Evolutionary conservation across 2,888 invertebrate species (phyloP).

Genomic region (Caradrina clavipalpis): DNA sequence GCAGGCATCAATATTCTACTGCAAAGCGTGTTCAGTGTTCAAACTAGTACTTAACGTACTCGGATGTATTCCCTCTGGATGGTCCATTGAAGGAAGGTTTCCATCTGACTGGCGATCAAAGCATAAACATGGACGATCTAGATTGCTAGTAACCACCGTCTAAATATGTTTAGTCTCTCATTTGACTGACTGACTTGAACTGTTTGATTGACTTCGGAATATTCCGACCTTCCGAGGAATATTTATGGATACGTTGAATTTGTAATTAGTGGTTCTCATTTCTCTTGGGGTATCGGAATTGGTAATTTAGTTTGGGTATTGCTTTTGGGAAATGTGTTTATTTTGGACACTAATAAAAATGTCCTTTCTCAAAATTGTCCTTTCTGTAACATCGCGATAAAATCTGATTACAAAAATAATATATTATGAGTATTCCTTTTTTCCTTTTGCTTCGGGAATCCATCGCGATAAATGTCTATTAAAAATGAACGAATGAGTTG

Average conservation of each 20-base stretch:
- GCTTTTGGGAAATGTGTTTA: conserved; percentile 1
- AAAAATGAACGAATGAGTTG: conserved; percentile 12
- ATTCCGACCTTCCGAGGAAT: conserved; percentile 16
- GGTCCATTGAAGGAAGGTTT: conserved; percentile 63
- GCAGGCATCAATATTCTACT: conserved; percentile 19
- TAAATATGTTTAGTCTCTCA: conserved; percentile 50
- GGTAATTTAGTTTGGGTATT: conserved; percentile 28
- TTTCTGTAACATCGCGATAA: not conserved
- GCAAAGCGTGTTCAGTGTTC: conserved; percentile 27
- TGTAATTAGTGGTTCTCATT: conserved; percentile 33
- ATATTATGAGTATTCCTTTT: not conserved
- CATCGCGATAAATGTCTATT: too few species aligned
- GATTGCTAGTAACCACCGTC: conserved; percentile 23
- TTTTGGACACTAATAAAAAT: not conserved
- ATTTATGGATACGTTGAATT: conserved; percentile 36
- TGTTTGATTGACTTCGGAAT: conserved; percentile 29
- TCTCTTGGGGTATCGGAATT: conserved; percentile 30
- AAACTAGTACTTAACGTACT: conserved; percentile 29
- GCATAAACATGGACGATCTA: conserved; percentile 42
- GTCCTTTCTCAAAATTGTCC: not conserved
- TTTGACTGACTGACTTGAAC: conserved; percentile 51
- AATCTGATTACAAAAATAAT: not conserved
- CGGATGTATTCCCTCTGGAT: conserved; percentile 54
- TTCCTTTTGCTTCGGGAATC: not conserved
- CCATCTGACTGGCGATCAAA: conserved; percentile 59